Conservation (phyloP, 2,888 invertebrate genomes). For the Hecatera dysodea region DNA sequence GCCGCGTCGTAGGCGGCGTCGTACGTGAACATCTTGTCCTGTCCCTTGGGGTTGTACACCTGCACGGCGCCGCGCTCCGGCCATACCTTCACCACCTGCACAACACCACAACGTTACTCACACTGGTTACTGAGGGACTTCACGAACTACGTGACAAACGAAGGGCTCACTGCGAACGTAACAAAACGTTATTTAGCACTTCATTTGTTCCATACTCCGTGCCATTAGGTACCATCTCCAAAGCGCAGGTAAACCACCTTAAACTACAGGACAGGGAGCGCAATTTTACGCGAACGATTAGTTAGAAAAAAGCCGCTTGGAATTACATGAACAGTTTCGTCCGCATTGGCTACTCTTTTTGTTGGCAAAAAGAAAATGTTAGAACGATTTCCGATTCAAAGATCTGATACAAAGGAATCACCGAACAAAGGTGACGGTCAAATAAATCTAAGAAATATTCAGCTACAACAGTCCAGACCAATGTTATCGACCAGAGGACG, state of each 20-base stretch:
- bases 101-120: conserved; percentile 13
- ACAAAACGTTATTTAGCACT: conserved; percentile 10
- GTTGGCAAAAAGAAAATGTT: conserved; percentile 49
- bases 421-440: conserved; percentile 32
- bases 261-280: conserved; percentile 11
- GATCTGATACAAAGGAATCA: conserved; percentile 37
- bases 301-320: conserved; percentile 11
- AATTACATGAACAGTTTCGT: conserved; percentile 37
- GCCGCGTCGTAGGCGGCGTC: conserved; percentile 98
- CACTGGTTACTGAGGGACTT: neutral
- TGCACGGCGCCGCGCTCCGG: conserved; percentile 97
- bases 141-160: conserved; percentile 2
- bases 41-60: conserved; percentile 96
- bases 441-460: conserved; percentile 34
- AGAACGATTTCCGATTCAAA: conserved; percentile 43
- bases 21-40: conserved; percentile 98
- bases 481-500: conserved; percentile 17
- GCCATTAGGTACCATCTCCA: conserved; percentile 30
- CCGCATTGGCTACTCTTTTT: conserved; percentile 47
- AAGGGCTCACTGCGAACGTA: neutral
- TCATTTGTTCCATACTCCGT: conserved; percentile 22
- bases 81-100: conserved; percentile 95
- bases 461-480: conserved; percentile 1
- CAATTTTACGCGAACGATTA: neutral
- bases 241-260: conserved; percentile 30